phyloP scores from a whole-genome alignment of 2,797 vertebrate species.

The Naso thynnoides region DNA sequence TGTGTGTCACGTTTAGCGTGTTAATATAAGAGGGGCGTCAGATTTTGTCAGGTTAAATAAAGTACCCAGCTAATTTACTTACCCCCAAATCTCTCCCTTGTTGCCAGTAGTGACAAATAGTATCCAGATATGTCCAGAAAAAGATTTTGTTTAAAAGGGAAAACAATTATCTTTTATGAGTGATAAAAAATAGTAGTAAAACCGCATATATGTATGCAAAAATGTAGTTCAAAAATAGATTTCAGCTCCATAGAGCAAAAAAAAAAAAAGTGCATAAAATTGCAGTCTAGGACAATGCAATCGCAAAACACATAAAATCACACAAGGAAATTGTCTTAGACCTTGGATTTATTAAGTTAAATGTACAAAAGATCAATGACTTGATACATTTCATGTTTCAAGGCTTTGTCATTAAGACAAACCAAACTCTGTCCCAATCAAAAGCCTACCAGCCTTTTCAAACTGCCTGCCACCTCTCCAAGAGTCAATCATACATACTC shows the following conservation, averaged over 20 bases:
- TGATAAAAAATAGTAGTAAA: too few relatives aligned
- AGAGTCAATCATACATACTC: slow-evolving; percentile 64
- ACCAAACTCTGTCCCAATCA: slow-evolving; percentile 76
- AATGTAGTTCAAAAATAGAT: not conserved
- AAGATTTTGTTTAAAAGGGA: too few relatives aligned
- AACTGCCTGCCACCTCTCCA: slow-evolving; percentile 65
- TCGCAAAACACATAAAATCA: slow-evolving; percentile 20
- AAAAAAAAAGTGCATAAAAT: not conserved
- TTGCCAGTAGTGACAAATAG: too few relatives aligned
- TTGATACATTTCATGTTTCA: slow-evolving; percentile 83
- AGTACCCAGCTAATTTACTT: too few relatives aligned
- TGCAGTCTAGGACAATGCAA: not conserved
- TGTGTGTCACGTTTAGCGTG: too few relatives aligned
- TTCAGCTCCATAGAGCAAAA: not conserved
- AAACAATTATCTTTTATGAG: too few relatives aligned
- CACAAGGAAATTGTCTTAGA: slow-evolving; percentile 62
- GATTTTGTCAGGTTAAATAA: too few relatives aligned
- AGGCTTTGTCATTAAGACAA: slow-evolving; percentile 85
- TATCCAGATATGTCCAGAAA: too few relatives aligned
- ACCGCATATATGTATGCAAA: too few relatives aligned
- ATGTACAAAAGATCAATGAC: slow-evolving; percentile 85
- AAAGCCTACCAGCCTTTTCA: slow-evolving; percentile 78
- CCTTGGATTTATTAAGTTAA: slow-evolving; percentile 87
- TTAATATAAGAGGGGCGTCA: too few relatives aligned
- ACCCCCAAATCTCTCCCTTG: too few relatives aligned